These are phyloP conservation scores for Laothoe populi DNA, from an alignment of 2,888 invertebrate species.

Conservation along the genomic window DNA sequence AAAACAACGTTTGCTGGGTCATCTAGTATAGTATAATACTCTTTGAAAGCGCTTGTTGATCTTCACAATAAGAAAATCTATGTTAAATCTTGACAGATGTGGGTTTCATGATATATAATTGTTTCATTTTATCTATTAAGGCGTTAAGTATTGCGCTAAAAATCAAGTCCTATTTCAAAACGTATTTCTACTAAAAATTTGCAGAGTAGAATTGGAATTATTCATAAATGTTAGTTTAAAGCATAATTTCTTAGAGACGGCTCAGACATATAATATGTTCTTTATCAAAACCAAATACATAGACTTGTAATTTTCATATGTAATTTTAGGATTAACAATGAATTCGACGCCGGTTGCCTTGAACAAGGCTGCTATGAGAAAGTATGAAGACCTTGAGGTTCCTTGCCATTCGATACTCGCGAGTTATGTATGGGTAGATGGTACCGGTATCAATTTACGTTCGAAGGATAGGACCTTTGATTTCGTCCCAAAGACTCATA, in stretches of 20 bases:
- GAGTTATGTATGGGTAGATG: slow-evolving; percentile 92
- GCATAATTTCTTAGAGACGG: neutral
- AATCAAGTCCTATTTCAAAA: no score
- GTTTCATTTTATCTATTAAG: no score
- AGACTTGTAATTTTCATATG: slow-evolving; percentile 12
- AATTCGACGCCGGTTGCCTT: slow-evolving; percentile 67
- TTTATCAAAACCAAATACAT: slow-evolving; percentile 9
- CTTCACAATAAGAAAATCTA: no score
- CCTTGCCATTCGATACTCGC: slow-evolving; percentile 86
- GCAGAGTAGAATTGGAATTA: neutral
- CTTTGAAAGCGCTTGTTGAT: no score
- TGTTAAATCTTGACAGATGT: no score
- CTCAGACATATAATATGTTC: neutral
- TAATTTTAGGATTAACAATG: slow-evolving; percentile 52
- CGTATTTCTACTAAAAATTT: neutral
- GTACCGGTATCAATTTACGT: slow-evolving; percentile 88
- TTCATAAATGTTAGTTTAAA: neutral
- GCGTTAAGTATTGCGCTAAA: no score
- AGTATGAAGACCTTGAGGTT: slow-evolving; percentile 85
- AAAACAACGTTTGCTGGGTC: no score
- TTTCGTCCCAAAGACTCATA: slow-evolving; percentile 84
- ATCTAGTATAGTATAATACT: no score
- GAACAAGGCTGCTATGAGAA: slow-evolving; percentile 80
- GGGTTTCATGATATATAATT: no score
- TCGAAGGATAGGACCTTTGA: slow-evolving; percentile 89